A percentile compares a stretch with the other conserved stretches of the same genome.
Evolutionary conservation across 2,113 vertebrate genomes (phyloP).

Genomic region (Apodemus sylvaticus): DNA sequence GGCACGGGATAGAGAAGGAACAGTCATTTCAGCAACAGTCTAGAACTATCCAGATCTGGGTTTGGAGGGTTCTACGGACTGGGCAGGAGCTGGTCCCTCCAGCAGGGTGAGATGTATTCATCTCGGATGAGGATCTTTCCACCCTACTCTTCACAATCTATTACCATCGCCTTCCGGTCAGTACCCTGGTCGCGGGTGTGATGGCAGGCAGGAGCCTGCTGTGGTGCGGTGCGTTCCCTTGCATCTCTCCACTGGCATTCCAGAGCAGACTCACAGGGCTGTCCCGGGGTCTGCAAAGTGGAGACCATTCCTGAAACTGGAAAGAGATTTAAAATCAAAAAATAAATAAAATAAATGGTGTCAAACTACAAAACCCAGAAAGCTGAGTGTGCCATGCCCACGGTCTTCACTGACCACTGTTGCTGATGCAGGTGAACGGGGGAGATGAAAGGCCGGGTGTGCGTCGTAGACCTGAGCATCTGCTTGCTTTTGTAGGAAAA

Average conservation of each 20-base stretch:
- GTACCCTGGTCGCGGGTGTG: not conserved
- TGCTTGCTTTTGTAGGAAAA: not conserved
- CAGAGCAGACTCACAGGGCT: not conserved
- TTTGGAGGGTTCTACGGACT: too few relatives aligned
- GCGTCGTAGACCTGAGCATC: not conserved
- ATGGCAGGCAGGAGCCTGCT: too few relatives aligned
- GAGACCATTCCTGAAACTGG: not conserved
- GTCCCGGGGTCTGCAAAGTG: not conserved
- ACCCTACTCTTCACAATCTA: not conserved
- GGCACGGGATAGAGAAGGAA: not conserved
- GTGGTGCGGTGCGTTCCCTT: not conserved
- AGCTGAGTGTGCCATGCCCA: not conserved
- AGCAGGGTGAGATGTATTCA: not conserved
- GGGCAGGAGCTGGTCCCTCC: not conserved
- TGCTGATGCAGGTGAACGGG: not conserved
- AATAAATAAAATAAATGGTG: not conserved
- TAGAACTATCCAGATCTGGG: not conserved
- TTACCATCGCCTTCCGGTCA: not conserved
- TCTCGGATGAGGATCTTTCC: not conserved
- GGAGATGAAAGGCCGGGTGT: not conserved
- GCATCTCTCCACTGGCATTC: not conserved
- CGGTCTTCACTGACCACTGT: not conserved
- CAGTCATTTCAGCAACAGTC: not conserved
- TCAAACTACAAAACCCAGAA: not conserved
- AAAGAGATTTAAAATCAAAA: not conserved